Evolutionary conservation across 2,797 vertebrate species (phyloP).

Genomic region (Orestias chungarensis): DNA sequence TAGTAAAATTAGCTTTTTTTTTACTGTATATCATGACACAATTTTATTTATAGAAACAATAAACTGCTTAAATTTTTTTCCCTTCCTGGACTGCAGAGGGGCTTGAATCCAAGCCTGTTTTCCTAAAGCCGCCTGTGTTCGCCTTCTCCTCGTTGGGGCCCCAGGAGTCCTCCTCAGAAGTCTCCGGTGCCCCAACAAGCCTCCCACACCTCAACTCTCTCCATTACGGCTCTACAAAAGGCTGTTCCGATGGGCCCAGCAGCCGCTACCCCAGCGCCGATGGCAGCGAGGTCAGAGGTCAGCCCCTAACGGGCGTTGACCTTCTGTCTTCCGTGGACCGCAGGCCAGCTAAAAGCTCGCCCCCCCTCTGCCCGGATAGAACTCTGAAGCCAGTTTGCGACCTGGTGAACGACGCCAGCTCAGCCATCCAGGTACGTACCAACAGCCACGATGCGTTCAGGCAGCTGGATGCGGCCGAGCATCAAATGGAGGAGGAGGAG

Average conservation of each 20-base stretch:
- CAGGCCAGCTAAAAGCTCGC: slow-evolving; percentile 73
- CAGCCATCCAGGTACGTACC: slow-evolving; percentile 72
- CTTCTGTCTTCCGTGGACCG: slow-evolving; percentile 90
- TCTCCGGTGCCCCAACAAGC: slow-evolving; percentile 48
- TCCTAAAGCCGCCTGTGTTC: slow-evolving; percentile 64
- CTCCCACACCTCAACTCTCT: slow-evolving; percentile 77
- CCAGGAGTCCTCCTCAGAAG: slow-evolving; percentile 72
- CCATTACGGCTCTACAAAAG: slow-evolving; percentile 68
- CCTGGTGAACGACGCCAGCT: slow-evolving; percentile 89
- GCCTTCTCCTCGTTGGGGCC: slow-evolving; percentile 73
- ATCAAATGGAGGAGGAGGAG: slow-evolving; percentile 61
- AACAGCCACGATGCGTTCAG: slow-evolving; percentile 77
- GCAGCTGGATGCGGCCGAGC: slow-evolving; percentile 74
- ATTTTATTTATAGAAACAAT: background rate
- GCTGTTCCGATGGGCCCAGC: slow-evolving; percentile 39
- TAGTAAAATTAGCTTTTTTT: no score
- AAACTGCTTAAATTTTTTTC: background rate
- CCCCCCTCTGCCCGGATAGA: slow-evolving; percentile 79
- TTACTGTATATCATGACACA: no score
- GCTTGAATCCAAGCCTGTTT: slow-evolving; percentile 75
- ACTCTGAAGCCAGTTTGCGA: slow-evolving; percentile 90
- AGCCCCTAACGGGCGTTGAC: slow-evolving; percentile 87
- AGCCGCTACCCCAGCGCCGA: slow-evolving; percentile 42
- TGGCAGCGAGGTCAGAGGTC: slow-evolving; percentile 74
- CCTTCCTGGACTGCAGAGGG: slow-evolving; percentile 81